phyloP scores from a whole-genome alignment of 2,797 vertebrate species.

The Sebastes matsubarae region DNA sequence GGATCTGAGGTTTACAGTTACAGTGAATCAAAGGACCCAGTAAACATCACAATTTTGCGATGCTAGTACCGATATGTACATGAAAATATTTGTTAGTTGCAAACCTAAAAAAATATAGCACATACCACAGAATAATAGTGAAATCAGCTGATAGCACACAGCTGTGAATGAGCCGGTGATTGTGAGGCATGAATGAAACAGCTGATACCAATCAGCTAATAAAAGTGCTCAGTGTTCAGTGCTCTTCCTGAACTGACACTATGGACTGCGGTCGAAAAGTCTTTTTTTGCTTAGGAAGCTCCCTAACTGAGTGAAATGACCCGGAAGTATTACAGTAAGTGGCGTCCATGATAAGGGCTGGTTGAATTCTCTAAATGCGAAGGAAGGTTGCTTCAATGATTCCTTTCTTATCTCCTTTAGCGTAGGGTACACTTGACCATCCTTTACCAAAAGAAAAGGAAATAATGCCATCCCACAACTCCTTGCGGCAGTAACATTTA shows the following conservation, averaged over 20 bases:
- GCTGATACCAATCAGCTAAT: neutral
- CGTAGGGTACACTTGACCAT: too few relatives aligned
- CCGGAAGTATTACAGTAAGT: neutral
- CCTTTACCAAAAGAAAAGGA: too few relatives aligned
- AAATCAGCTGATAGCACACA: neutral
- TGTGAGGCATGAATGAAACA: neutral
- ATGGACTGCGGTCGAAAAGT: neutral
- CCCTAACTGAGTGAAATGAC: neutral
- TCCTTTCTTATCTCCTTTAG: too few relatives aligned
- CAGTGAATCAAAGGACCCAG: neutral
- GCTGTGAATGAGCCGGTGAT: neutral
- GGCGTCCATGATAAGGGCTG: neutral
- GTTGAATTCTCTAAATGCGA: neutral
- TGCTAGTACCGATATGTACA: neutral
- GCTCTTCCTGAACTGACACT: neutral
- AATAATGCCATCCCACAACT: too few relatives aligned
- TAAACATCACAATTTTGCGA: neutral
- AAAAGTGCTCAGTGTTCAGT: neutral
- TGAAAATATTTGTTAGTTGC: neutral
- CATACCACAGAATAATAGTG: neutral
- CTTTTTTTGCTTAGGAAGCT: neutral
- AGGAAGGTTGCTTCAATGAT: fast-evolving
- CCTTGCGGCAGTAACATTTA: too few relatives aligned
- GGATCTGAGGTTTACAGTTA: neutral
- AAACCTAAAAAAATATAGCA: neutral